Evolutionary conservation across 2,888 invertebrate species (phyloP), one percentile per base, ranked within the genome.

Genomic region (Augiades crinisus): DNA sequence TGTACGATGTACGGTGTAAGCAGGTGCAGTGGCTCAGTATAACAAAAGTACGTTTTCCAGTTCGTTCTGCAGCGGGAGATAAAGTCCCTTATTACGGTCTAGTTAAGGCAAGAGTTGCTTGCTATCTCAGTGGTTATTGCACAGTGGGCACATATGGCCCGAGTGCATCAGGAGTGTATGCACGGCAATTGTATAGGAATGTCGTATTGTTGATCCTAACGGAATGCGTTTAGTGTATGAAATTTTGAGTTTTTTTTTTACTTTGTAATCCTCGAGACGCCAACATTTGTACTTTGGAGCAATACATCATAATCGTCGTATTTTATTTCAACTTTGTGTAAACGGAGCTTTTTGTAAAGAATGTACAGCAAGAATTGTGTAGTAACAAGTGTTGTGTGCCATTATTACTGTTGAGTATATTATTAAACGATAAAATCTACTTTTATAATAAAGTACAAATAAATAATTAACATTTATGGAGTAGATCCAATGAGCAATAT

Each of bases 21-120:
- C 63, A 43, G 47, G 64, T 71, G 82, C 86, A 86, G 83, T 83
- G 85, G 87, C 67, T 66, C 60, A 58, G 46, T 0, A 41, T 43
- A 53, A 8, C 37, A 13, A 5, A 44, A 31, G 22, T 45, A 12
- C 21, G 30, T 14, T 3, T 13, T 31, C 10, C 7, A 22, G n/a
- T 13, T 7, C 8, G 5, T 1, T n/a, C 1, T 7, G 7, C 10
- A 8, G 1, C 17, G 17, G 1, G 10, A 5, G 5, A 51, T 37
- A 21, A 44, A 19, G 8, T 5, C 37, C 19, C 44, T 45, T 38
- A 51, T 13, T 12, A 6, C 16, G 3, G 3, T 6, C 7, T 17
- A 3, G 5, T 8, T 44, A 44, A 8, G 38, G 8, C 13, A 12
- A 14, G 8, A 24, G 2, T 45, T 22, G 16, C 30, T 30, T 27